Base-by-base conservation (phyloP, 2,113 vertebrate genomes). In the Diphyllodes magnificus region DNA sequence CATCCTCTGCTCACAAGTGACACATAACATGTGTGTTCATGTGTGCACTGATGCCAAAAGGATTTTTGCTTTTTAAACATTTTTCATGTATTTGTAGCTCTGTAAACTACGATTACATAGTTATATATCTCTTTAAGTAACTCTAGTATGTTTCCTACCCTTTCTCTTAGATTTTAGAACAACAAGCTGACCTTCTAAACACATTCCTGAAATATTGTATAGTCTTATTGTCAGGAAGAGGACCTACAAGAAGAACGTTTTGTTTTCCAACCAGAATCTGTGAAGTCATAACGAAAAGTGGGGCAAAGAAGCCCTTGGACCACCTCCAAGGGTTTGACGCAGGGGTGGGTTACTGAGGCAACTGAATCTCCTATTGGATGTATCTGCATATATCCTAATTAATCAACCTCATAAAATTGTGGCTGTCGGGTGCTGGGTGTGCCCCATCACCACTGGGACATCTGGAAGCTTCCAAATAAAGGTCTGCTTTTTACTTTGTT, bases 1-100 rank as follows among this genome's bases (percentile, higher is more conserved):
- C 12, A 12, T 11, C 39, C 39, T 39, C 39, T 39, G 39, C 39
- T 39, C 39, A 39, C 39, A 39, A 39, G 39, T 12, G 39, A 39
- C 39, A 39, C 39, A 39, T 54, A 57, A 59, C 0, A 30, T 35
- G 4, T 16, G 6, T 31, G 8, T 8, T 10, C 1, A 0, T 40
- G 18, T 27, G 30, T 16, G 15, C 40, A 72, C 9, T 33, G 14
- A 64, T 12, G 40, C 12, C 49, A 54, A 39, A 39, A 64, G 12
- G 9, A 28, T 23, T 47, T 73, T 54, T 54, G 7, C 11, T 73
- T 64, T 64, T 47, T 33, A 33, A 33, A 33, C 6, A 47, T 33
- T 73, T 72, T 47, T 54, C 18, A 23, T 39, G 12, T 15, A 64
- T 39, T 54, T 0, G 0, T 73, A 73, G n/a, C n/a, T 47, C 18